Evolutionary conservation across 1,140 invertebrate genomes (phyloP).

Genomic region (Ceratitis capitata): DNA sequence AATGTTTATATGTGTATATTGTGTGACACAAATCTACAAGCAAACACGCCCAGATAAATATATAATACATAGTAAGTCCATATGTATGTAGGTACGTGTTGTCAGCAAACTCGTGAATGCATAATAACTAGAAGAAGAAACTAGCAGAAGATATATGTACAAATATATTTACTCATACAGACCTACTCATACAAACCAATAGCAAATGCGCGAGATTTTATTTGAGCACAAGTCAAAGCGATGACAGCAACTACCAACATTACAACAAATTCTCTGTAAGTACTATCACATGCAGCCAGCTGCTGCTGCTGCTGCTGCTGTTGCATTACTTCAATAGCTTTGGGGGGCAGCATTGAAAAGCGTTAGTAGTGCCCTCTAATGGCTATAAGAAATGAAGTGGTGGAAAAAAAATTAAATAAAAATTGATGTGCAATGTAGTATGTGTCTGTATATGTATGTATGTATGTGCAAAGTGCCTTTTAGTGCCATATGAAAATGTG

Average conservation of each 20-base stretch:
- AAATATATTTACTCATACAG: background rate
- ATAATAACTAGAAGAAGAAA: background rate
- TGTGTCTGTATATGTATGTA: background rate
- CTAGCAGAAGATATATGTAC: background rate
- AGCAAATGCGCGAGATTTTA: slow-evolving; percentile 5
- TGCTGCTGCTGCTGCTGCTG: no score
- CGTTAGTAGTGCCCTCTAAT: slow-evolving; percentile 7
- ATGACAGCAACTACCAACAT: slow-evolving; percentile 34
- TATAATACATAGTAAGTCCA: background rate
- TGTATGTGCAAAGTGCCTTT: no score
- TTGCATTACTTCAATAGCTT: no score
- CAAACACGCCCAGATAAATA: background rate
- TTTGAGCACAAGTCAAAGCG: background rate
- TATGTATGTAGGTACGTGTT: background rate
- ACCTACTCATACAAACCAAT: background rate
- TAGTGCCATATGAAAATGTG: background rate
- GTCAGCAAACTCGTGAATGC: background rate
- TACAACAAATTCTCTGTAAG: slow-evolving; percentile 20
- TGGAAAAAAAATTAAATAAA: no score
- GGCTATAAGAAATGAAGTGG: slow-evolving; percentile 6
- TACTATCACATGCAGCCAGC: slow-evolving; percentile 17
- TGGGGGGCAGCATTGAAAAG: slow-evolving; percentile 31
- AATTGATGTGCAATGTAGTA: background rate
- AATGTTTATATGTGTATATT: background rate
- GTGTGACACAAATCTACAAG: slow-evolving; percentile 40